A percentile compares a stretch with the other conserved stretches of the same genome.
Evolutionary conservation across 2,797 vertebrate species (phyloP).

Genomic region (Chaetophractus vellerosus): DNA sequence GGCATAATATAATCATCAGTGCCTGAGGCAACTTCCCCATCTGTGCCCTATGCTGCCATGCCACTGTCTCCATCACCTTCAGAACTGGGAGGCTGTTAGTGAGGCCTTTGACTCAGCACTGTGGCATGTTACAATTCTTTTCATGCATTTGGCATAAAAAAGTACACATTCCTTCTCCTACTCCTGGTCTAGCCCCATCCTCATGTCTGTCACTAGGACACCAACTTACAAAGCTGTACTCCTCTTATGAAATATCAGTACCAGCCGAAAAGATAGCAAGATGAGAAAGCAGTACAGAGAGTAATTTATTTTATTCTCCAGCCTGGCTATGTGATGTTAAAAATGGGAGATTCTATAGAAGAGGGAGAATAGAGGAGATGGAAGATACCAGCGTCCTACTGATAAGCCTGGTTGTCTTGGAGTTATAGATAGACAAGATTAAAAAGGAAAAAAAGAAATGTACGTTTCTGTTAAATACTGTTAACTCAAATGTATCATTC

Average conservation of each 20-base stretch:
- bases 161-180: neutral
- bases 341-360: neutral
- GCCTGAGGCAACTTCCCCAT: neutral
- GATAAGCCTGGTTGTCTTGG: neutral
- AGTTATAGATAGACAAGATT: neutral
- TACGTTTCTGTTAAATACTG: slow-evolving; percentile 35
- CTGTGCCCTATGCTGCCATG: neutral
- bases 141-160: neutral
- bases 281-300: neutral
- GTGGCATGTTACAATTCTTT: neutral
- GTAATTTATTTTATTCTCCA: slow-evolving; percentile 1
- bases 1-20: neutral
- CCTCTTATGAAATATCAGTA: neutral
- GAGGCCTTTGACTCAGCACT: neutral
- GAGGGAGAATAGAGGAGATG: neutral
- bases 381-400: neutral
- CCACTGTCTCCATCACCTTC: neutral
- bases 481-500: slow-evolving; percentile 46
- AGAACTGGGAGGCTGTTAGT: neutral
- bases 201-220: slow-evolving; percentile 39
- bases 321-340: neutral
- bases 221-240: slow-evolving; percentile 4
- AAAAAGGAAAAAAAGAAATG: slow-evolving; percentile 29
- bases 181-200: neutral
- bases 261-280: neutral